Conservation (phyloP, 2,797 vertebrate genomes). For the Hydrophis major region DNA sequence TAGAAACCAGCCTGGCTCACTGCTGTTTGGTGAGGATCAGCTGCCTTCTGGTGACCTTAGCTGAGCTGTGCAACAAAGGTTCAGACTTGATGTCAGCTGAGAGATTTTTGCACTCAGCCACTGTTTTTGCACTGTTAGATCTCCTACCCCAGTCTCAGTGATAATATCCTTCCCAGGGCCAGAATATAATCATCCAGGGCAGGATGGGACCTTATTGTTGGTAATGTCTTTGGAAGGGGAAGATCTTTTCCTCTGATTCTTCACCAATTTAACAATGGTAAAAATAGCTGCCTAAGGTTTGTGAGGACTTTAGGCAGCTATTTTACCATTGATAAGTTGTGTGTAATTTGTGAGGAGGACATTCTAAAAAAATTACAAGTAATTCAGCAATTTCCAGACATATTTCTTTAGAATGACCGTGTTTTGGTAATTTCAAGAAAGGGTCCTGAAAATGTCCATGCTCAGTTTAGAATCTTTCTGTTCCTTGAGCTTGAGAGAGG, state of each 20-base stretch:
- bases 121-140: background rate
- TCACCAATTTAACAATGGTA: background rate
- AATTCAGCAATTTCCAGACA: background rate
- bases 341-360: background rate
- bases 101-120: background rate
- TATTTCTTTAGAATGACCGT: background rate
- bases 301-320: no score
- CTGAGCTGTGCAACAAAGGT: background rate
- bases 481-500: background rate
- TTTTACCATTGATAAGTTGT: no score
- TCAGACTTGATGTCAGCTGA: background rate
- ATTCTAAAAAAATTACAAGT: background rate
- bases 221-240: background rate
- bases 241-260: background rate
- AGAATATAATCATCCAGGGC: background rate
- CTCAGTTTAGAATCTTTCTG: background rate
- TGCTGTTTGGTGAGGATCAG: background rate
- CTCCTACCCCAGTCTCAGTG: background rate
- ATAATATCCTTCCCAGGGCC: background rate
- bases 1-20: background rate
- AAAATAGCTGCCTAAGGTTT: background rate
- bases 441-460: background rate
- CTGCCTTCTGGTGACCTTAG: background rate
- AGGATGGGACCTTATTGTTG: background rate
- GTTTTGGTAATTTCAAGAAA: background rate